These are phyloP conservation scores for Phrynocephalus guinanensis DNA, from an alignment of 2,797 vertebrate species.

Conservation along the genomic window DNA sequence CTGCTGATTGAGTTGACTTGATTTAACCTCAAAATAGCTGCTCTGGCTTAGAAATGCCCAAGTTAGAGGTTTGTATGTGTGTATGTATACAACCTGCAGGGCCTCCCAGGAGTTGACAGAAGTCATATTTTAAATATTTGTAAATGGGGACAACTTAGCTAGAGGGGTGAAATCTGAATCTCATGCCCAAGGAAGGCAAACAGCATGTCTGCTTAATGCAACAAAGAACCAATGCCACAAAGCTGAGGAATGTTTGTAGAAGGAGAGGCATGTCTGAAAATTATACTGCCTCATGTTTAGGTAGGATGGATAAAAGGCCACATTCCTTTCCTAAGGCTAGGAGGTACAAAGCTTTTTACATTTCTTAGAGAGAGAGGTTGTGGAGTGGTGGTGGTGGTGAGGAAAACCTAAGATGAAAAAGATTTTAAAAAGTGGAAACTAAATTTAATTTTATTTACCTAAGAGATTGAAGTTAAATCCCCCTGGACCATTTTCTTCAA, in stretches of 20 bases:
- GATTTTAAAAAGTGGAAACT: constrained; percentile 8
- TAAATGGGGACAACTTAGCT: constrained; percentile 31
- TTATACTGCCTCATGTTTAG: constrained; percentile 19
- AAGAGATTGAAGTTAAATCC: constrained; percentile 9
- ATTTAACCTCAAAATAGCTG: constrained; percentile 57
- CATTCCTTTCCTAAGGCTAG: constrained; percentile 35
- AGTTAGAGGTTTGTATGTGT: constrained; percentile 50
- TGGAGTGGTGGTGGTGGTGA: background rate
- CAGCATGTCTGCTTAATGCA: constrained; percentile 44
- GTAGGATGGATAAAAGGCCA: constrained; percentile 28
- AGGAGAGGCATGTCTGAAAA: constrained; percentile 13
- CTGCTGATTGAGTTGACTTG: constrained; percentile 32
- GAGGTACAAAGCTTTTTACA: constrained; percentile 20
- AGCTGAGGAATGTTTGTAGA: constrained; percentile 34
- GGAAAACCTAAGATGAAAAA: background rate
- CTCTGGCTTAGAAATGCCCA: constrained; percentile 35
- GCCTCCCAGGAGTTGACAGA: constrained; percentile 50
- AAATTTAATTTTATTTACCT: constrained; percentile 11
- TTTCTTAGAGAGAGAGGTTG: constrained; percentile 16
- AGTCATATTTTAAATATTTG: constrained; percentile 51
- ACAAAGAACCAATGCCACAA: constrained; percentile 31
- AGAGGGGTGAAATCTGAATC: constrained; percentile 43
- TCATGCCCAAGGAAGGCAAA: constrained; percentile 36
- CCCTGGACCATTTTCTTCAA: background rate
- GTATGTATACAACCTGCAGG: constrained; percentile 51